Conservation (phyloP, 2,888 invertebrate genomes). For the Cheilosia urbana region DNA sequence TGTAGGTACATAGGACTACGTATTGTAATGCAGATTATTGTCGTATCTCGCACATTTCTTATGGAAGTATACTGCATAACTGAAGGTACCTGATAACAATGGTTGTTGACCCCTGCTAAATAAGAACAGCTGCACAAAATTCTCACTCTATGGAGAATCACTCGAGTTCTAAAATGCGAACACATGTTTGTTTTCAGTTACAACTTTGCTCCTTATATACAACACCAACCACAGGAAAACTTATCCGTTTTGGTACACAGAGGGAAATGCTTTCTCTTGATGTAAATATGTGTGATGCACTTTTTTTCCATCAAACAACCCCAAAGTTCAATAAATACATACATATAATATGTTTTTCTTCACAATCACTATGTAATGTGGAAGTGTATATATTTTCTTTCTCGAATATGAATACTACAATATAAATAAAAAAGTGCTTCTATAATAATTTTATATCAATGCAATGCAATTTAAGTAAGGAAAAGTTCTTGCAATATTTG, state of each 20-base stretch:
- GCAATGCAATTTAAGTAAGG: slow-evolving; percentile 46
- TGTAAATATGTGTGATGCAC: background rate
- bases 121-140: too few relatives aligned
- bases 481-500: background rate
- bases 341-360: background rate
- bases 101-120: too few relatives aligned
- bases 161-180: too few relatives aligned
- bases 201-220: too few relatives aligned
- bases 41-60: too few relatives aligned
- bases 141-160: too few relatives aligned
- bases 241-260: background rate
- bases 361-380: slow-evolving; percentile 26
- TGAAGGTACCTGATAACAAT: too few relatives aligned
- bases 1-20: too few relatives aligned
- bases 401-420: slow-evolving; percentile 47
- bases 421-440: slow-evolving; percentile 66
- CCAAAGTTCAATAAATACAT: slow-evolving; percentile 12
- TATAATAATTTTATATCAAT: slow-evolving; percentile 41
- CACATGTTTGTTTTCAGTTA: too few relatives aligned
- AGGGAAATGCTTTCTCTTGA: slow-evolving; percentile 4
- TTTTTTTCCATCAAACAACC: slow-evolving; percentile 1
- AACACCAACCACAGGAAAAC: too few relatives aligned
- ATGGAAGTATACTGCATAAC: too few relatives aligned
- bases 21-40: too few relatives aligned
- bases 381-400: slow-evolving; percentile 42